These are phyloP conservation scores for Atlantisia rogersi DNA, from an alignment of 2,113 vertebrate genomes.

Conservation along the genomic window DNA sequence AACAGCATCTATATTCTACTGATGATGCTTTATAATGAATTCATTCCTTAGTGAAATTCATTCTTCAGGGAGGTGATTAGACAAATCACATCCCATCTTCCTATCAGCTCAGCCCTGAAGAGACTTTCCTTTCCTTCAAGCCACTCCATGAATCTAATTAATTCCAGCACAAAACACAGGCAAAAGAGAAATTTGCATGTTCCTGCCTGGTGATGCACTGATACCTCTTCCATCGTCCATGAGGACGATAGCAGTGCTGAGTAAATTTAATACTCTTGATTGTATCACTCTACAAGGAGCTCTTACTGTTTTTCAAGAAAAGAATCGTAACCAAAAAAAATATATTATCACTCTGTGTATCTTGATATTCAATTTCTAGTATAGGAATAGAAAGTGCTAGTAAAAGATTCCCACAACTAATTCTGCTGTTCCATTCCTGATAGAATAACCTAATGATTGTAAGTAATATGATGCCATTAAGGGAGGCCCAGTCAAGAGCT, in stretches of 20 bases:
- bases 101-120: background rate
- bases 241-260: fast-evolving
- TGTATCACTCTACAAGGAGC: background rate
- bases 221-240: background rate
- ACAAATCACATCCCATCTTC: background rate
- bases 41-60: background rate
- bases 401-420: background rate
- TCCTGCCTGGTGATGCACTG: background rate
- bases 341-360: background rate
- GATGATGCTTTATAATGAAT: background rate
- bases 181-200: background rate
- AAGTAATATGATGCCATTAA: background rate
- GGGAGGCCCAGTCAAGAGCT: background rate
- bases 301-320: background rate
- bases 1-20: background rate
- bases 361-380: background rate
- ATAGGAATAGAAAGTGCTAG: background rate
- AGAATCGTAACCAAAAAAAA: background rate
- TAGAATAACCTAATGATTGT: background rate
- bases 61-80: background rate
- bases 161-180: background rate
- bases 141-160: background rate
- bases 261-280: background rate
- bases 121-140: background rate
- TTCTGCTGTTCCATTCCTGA: background rate